Base-by-base conservation (phyloP, 2,797 vertebrate genomes). In the Hephaestus fuliginosus region DNA sequence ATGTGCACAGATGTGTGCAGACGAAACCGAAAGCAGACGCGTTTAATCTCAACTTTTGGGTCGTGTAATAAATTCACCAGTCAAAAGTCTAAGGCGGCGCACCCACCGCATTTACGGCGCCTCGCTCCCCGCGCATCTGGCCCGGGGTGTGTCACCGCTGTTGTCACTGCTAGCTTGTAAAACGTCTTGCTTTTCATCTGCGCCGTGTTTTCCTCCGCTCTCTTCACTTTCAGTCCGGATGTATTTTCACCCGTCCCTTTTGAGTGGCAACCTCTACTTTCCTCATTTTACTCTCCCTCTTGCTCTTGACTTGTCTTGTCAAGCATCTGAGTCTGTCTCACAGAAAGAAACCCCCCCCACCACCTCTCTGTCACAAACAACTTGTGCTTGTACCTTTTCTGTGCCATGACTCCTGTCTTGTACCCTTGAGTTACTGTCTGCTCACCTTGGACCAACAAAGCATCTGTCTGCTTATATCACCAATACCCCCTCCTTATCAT, bases 201-300 rank as follows among this genome's bases (percentile, higher is more conserved):
- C 25, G 2, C 74, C 57, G 53, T 74, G 57, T 84, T 79, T 80
- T 14, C 53, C 25, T 52, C 56, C 10, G n/a, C 75, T 84, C 58
- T 39, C 68, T 41, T 65, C 80, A 33, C 36, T 83, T 81, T 86
- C 64, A 36, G 51, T 65, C 68, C 82, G 60, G 71, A 70, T 56
- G 43, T 78, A 57, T 83, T 88, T 89, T 76, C 75, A 69, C 52
- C 41, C 20, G 11, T 88, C 71, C 30, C 79, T 57, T 82, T 80
- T 89, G 75, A 88, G 69, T 89, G 86, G 78, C 88, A 89, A 86
- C 80, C 76, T 88, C 55, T 55, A 69, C 81, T 84, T 82, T 85
- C 39, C 44, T 81, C 58, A 64, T 75, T 82, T 81, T 68, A 68
- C 77, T 44, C 39, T 63, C n/a, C 55, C 25, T 56, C 30, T 76